Conservation (phyloP, 2,888 invertebrate genomes). For the Dryobota labecula region DNA sequence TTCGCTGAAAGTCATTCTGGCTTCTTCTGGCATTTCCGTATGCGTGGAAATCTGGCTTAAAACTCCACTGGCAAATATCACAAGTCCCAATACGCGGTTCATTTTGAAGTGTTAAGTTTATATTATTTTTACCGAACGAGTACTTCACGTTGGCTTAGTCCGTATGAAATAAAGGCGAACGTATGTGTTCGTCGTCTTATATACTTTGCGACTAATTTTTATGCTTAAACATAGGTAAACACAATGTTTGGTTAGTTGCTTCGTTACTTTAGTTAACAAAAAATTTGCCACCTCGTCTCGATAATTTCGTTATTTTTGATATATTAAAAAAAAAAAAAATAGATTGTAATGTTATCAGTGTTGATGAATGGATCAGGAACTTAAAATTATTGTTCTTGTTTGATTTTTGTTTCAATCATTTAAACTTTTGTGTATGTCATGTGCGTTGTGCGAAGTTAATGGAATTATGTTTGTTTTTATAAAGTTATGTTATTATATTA, state of each 20-base stretch:
- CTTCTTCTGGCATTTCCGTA: slow-evolving; percentile 64
- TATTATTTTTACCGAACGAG: slow-evolving; percentile 8
- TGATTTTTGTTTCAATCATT: neutral
- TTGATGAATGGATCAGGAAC: slow-evolving; percentile 14
- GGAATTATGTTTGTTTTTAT: neutral
- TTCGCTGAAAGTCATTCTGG: slow-evolving; percentile 67
- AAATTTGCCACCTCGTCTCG: neutral
- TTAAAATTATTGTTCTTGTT: neutral
- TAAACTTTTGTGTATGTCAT: too few relatives aligned
- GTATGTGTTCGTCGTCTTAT: slow-evolving; percentile 47
- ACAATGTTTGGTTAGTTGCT: neutral
- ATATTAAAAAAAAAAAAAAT: too few relatives aligned
- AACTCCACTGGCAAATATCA: slow-evolving; percentile 22
- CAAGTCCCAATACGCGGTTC: slow-evolving; percentile 25
- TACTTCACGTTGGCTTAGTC: slow-evolving; percentile 32
- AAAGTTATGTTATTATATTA: neutral
- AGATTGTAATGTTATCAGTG: neutral
- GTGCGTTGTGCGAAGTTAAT: too few relatives aligned
- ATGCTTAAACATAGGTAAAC: slow-evolving; percentile 1
- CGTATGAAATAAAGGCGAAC: slow-evolving; percentile 46
- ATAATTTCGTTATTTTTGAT: neutral
- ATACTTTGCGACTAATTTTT: slow-evolving; percentile 50
- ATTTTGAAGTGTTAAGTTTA: slow-evolving; percentile 36
- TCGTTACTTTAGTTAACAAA: neutral
- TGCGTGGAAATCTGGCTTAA: slow-evolving; percentile 11